These are phyloP conservation scores for Coreius guichenoti DNA, from an alignment of 2,797 vertebrate genomes.

Conservation along the genomic window DNA sequence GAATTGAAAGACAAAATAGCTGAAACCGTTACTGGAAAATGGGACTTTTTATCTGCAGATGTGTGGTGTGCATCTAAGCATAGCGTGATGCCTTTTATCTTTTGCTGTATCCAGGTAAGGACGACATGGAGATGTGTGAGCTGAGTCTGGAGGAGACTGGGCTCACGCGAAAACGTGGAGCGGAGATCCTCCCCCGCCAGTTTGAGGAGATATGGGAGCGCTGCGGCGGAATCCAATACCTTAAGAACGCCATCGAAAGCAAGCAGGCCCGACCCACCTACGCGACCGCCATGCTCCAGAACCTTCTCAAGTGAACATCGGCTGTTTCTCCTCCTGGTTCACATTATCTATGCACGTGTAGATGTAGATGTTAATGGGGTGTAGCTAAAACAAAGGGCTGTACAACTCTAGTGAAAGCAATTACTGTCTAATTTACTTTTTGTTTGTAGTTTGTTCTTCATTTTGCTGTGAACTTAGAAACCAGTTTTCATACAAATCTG, in stretches of 20 bases:
- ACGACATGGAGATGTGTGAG: conserved; percentile 99
- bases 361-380: conserved; percentile 29
- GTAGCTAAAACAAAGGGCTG: conserved; percentile 61
- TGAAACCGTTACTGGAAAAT: background rate
- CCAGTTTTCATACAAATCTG: conserved; percentile 45
- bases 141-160: conserved; percentile 98
- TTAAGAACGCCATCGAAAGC: conserved; percentile 93
- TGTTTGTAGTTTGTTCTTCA: conserved; percentile 53
- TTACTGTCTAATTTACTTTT: conserved; percentile 26
- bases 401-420: conserved; percentile 33
- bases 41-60: background rate
- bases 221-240: conserved; percentile 96
- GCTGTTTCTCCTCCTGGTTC: background rate
- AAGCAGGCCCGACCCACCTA: conserved; percentile 95
- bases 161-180: conserved; percentile 94
- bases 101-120: conserved; percentile 83
- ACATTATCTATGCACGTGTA: conserved; percentile 35
- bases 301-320: conserved; percentile 84
- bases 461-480: conserved; percentile 60
- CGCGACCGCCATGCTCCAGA: conserved; percentile 97
- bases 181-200: conserved; percentile 94
- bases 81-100: conserved; percentile 5
- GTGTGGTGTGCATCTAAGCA: background rate
- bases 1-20: conserved; percentile 20
- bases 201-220: conserved; percentile 99